phyloP scores from a whole-genome alignment of 2,888 invertebrate genomes.

The Tinea semifulvella region DNA sequence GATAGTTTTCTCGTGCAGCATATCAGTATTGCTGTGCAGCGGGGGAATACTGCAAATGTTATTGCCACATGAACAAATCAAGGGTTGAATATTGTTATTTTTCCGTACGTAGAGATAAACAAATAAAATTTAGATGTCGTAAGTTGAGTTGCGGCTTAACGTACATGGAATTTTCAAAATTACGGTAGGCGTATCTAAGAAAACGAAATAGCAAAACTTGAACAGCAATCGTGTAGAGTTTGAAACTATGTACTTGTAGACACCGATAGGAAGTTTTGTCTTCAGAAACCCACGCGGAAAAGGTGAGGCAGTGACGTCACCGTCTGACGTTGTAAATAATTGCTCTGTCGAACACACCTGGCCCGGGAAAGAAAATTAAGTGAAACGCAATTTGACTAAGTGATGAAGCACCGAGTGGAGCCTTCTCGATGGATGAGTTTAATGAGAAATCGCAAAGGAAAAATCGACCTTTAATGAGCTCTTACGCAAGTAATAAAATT shows the following conservation, averaged over 20 bases:
- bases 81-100: no score
- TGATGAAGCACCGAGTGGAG: constrained; percentile 60
- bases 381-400: constrained; percentile 66
- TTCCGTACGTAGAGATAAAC: no score
- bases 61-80: no score
- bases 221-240: constrained; percentile 38
- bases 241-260: constrained; percentile 50
- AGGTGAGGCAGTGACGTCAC: constrained; percentile 45
- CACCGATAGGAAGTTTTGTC: constrained; percentile 41
- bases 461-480: constrained; percentile 4
- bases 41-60: no score
- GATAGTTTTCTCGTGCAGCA: no score
- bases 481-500: no score
- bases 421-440: constrained; percentile 53
- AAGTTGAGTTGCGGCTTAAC: no score
- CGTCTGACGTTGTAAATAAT: constrained; percentile 61
- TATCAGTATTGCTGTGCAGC: no score
- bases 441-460: constrained; percentile 51
- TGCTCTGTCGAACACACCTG: constrained; percentile 68
- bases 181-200: constrained; percentile 28
- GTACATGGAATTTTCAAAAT: constrained; percentile 28
- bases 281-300: constrained; percentile 31
- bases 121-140: no score
- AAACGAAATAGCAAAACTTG: constrained; percentile 34
- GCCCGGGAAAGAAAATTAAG: constrained; percentile 64